Conservation (phyloP, 1,140 invertebrate genomes). For the Leguminivora glycinivorella region DNA sequence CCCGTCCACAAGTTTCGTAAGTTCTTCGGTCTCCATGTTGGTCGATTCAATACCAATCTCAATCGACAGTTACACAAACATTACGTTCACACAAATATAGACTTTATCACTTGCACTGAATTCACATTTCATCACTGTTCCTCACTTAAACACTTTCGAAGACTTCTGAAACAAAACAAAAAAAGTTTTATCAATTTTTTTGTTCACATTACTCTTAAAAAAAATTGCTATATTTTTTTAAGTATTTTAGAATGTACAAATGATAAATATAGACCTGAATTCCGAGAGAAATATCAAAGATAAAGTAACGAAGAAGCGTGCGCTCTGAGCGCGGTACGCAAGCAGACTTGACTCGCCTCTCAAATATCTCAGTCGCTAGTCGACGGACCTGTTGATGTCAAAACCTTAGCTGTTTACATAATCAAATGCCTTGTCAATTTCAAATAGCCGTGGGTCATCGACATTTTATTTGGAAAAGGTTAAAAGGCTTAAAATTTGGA, state of each 20-base stretch:
- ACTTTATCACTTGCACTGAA: constrained; percentile 70
- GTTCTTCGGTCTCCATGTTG: constrained; percentile 91
- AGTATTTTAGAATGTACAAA: constrained; percentile 39
- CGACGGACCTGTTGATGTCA: constrained; percentile 59
- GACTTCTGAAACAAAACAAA: constrained; percentile 74
- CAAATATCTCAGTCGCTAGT: constrained; percentile 54
- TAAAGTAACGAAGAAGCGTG: constrained; percentile 46
- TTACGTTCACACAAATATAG: constrained; percentile 54
- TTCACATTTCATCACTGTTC: constrained; percentile 71
- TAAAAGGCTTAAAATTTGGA: no score
- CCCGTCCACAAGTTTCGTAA: constrained; percentile 92
- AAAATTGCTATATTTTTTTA: no score
- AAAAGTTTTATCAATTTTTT: constrained; percentile 33
- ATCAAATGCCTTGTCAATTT: constrained; percentile 49
- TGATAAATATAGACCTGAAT: constrained; percentile 26
- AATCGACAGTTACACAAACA: constrained; percentile 65
- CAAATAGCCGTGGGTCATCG: constrained; percentile 43
- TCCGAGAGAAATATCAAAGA: constrained; percentile 30
- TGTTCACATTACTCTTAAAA: no score
- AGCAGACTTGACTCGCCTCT: constrained; percentile 52
- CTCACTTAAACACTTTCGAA: constrained; percentile 56
- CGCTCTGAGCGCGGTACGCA: constrained; percentile 47
- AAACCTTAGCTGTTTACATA: constrained; percentile 59
- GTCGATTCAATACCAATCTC: constrained; percentile 48
- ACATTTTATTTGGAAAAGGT: constrained; percentile 20